Conservation (phyloP, 2,113 vertebrate genomes). For the Epinephelus lanceolatus region DNA sequence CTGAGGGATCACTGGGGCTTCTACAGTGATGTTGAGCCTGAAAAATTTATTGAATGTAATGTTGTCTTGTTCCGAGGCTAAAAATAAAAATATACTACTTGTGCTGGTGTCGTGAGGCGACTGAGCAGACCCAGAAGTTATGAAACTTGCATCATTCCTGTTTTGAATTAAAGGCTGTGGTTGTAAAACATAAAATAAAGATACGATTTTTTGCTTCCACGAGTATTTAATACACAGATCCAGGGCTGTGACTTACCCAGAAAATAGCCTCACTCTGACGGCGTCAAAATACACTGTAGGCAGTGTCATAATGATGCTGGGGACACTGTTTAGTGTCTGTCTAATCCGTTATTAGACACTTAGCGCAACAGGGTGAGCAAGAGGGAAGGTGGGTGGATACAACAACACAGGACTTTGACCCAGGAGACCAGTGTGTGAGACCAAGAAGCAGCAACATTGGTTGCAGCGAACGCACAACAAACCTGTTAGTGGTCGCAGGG, state of each 20-base stretch:
- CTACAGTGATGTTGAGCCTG: background rate
- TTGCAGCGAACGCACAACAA: too few species aligned
- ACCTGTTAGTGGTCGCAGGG: too few species aligned
- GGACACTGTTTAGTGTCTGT: too few species aligned
- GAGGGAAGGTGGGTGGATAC: too few species aligned
- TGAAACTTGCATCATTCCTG: slow-evolving; percentile 1
- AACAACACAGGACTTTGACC: too few species aligned
- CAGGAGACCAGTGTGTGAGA: too few species aligned
- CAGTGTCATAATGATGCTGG: too few species aligned
- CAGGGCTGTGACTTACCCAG: background rate
- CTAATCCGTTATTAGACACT: too few species aligned
- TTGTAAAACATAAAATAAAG: slow-evolving; percentile 13
- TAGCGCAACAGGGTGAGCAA: too few species aligned
- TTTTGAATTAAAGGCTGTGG: background rate
- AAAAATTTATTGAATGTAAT: background rate
- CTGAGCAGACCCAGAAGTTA: background rate
- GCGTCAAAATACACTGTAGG: too few species aligned
- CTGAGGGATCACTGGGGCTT: background rate
- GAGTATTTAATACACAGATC: background rate
- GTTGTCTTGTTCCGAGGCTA: background rate
- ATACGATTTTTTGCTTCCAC: background rate
- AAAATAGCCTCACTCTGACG: background rate
- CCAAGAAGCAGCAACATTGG: too few species aligned
- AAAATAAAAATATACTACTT: slow-evolving; percentile 23
- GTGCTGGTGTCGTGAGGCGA: background rate